These are phyloP conservation scores for Acyrthosiphon pisum DNA, from an alignment of 1,140 invertebrate genomes.

Conservation along the genomic window DNA sequence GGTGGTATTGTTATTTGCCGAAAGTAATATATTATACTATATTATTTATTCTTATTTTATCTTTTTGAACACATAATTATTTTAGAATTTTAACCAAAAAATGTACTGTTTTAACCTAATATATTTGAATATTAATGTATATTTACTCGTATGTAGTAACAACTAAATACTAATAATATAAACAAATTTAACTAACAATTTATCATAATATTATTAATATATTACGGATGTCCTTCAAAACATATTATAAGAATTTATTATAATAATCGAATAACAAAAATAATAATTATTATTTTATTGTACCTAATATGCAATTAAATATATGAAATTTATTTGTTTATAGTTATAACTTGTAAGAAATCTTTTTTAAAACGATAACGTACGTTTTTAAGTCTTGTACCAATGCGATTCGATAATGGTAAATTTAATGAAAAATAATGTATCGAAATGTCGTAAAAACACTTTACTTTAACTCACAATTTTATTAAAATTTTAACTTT, in stretches of 20 bases:
- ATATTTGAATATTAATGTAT: not conserved
- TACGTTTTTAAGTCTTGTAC: not conserved
- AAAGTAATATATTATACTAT: not conserved
- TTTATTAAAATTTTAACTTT: not conserved
- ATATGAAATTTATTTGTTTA: not conserved
- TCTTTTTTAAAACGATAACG: not conserved
- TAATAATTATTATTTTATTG: not conserved
- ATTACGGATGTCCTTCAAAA: not conserved
- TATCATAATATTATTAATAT: not conserved
- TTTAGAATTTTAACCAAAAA: not conserved
- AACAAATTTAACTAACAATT: not conserved
- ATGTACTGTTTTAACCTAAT: not conserved
- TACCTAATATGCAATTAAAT: not conserved
- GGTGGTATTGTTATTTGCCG: not conserved
- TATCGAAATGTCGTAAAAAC: not conserved
- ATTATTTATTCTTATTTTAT: not conserved
- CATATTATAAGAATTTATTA: not conserved
- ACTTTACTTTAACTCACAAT: not conserved
- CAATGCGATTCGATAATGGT: not conserved
- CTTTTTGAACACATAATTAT: not conserved
- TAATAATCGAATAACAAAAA: not conserved
- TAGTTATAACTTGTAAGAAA: not conserved
- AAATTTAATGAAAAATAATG: not conserved
- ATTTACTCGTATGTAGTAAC: not conserved
- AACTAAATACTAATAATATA: not conserved